Percentiles rank a stretch among this genome's conserved stretches.
These are phyloP conservation scores for Empidonax traillii DNA, from an alignment of 2,113 vertebrate genomes.

Conservation along the genomic window DNA sequence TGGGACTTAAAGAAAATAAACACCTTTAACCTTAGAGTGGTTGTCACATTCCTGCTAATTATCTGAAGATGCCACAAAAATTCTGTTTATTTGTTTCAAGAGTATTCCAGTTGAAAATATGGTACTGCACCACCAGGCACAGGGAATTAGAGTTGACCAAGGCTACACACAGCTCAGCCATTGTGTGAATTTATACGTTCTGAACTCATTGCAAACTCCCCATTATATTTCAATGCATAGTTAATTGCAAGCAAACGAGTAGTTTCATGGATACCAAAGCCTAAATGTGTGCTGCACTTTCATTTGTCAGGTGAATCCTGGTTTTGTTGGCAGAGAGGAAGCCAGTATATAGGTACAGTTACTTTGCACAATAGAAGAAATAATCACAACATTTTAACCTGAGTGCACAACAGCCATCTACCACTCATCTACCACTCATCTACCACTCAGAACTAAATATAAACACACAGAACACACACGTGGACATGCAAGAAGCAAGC, in stretches of 20 bases:
- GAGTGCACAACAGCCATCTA: neutral
- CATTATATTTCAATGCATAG: neutral
- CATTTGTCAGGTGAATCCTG: neutral
- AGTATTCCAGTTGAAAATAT: constrained; percentile 44
- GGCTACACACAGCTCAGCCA: neutral
- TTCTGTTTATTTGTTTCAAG: constrained; percentile 17
- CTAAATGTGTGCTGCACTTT: neutral
- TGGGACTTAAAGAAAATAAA: neutral
- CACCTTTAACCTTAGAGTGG: neutral
- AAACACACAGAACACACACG: neutral
- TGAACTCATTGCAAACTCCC: neutral
- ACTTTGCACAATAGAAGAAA: neutral
- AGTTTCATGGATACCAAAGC: neutral
- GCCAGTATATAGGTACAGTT: neutral
- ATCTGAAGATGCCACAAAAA: constrained; percentile 46
- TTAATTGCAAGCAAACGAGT: neutral
- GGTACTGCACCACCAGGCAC: neutral
- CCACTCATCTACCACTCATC: neutral
- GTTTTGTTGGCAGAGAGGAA: neutral
- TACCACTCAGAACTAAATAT: neutral
- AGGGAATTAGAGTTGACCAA: neutral
- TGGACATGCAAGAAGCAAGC: neutral
- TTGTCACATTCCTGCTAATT: constrained; percentile 49
- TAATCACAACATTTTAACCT: neutral
- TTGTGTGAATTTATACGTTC: neutral